These are phyloP conservation scores for Drosophila prostipennis DNA, from an alignment of 2,888 invertebrate genomes.

Conservation along the genomic window DNA sequence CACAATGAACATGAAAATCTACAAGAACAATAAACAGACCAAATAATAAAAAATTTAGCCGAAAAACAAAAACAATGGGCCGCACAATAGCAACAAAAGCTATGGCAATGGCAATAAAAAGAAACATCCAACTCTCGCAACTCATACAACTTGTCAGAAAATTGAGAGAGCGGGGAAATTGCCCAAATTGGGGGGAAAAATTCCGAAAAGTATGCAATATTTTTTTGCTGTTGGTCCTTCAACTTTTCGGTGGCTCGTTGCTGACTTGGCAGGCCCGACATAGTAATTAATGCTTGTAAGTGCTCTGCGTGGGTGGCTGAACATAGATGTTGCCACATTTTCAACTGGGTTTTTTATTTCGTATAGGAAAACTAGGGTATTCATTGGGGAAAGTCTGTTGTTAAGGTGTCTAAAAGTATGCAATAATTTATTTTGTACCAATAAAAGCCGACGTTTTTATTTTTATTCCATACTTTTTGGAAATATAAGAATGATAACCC, in stretches of 20 bases:
- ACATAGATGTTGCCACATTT: constrained; percentile 44
- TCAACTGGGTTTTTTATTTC: constrained; percentile 24
- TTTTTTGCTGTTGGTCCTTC: constrained; percentile 41
- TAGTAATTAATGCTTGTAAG: constrained; percentile 74
- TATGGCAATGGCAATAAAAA: constrained; percentile 59
- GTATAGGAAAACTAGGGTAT: not conserved
- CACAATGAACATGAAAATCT: constrained; percentile 38
- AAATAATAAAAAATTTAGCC: constrained; percentile 43
- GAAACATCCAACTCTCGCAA: constrained; percentile 55
- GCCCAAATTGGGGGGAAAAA: constrained; percentile 26
- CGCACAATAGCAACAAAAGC: constrained; percentile 29
- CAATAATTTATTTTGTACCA: too few relatives aligned
- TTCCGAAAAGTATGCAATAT: constrained; percentile 70
- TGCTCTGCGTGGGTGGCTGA: constrained; percentile 35
- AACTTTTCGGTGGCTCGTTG: constrained; percentile 41
- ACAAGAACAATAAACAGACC: constrained; percentile 41
- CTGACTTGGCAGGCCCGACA: constrained; percentile 63
- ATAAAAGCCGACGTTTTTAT: too few relatives aligned
- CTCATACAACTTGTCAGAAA: constrained; percentile 45
- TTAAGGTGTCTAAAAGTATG: too few relatives aligned
- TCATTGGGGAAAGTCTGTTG: too few relatives aligned
- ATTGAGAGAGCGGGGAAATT: constrained; percentile 3
- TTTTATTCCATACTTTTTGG: too few relatives aligned
- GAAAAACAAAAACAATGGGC: constrained; percentile 28
- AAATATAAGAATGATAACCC: too few relatives aligned